Conservation (phyloP, 1,140 invertebrate genomes). For the Amyelois transitella region DNA sequence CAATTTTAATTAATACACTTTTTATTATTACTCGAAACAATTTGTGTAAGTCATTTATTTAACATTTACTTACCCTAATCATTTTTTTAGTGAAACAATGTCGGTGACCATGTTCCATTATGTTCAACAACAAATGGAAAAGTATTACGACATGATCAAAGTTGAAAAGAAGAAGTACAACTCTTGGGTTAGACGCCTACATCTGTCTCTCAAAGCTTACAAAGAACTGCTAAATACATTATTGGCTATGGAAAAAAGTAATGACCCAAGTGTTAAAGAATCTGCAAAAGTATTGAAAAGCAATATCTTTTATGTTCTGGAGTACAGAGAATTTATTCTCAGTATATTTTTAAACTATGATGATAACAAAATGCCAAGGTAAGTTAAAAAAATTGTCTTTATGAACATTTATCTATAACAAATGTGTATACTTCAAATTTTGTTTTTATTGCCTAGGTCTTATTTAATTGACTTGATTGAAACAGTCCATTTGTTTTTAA, state of each 20-base stretch:
- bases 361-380: slow-evolving; percentile 90
- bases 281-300: slow-evolving; percentile 91
- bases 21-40: too few relatives aligned
- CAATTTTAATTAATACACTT: too few relatives aligned
- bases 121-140: slow-evolving; percentile 93
- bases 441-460: slow-evolving; percentile 71
- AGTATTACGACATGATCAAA: slow-evolving; percentile 90
- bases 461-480: slow-evolving; percentile 92
- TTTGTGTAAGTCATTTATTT: too few relatives aligned
- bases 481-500: slow-evolving; percentile 93
- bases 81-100: slow-evolving; percentile 86
- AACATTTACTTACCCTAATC: too few relatives aligned
- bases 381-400: slow-evolving; percentile 42
- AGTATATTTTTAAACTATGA: slow-evolving; percentile 87
- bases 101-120: slow-evolving; percentile 93
- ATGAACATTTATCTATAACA: not conserved
- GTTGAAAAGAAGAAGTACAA: slow-evolving; percentile 90
- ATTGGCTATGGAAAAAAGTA: slow-evolving; percentile 84
- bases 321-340: slow-evolving; percentile 94
- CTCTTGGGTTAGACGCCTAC: slow-evolving; percentile 89
- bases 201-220: slow-evolving; percentile 82
- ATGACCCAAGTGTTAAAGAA: slow-evolving; percentile 80
- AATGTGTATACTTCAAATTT: not conserved
- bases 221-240: slow-evolving; percentile 85
- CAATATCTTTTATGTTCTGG: slow-evolving; percentile 94